Evolutionary conservation across 2,888 invertebrate species (phyloP).

Genomic region (Pristionchus exspectatus): DNA sequence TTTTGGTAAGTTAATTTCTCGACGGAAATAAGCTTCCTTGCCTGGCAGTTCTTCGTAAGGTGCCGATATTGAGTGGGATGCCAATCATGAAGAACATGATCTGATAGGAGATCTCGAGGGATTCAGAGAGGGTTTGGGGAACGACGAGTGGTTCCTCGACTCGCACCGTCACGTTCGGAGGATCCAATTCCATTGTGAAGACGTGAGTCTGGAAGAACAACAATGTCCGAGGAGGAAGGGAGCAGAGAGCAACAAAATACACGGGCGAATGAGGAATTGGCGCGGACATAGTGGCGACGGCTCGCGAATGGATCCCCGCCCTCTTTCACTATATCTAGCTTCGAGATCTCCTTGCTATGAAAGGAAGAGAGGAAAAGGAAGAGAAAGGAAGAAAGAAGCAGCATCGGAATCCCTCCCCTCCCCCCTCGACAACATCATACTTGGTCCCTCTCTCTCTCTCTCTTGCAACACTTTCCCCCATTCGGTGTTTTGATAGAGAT

Average conservation of each 20-base stretch:
- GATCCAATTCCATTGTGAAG: background rate
- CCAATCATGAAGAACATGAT: conserved; percentile 73
- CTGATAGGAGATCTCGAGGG: conserved; percentile 75
- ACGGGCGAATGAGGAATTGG: background rate
- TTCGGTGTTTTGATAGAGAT: too few species aligned
- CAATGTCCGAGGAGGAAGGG: background rate
- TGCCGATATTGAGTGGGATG: conserved; percentile 70
- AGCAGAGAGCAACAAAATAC: background rate
- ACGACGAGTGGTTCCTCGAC: conserved; percentile 56
- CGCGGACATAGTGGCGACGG: background rate
- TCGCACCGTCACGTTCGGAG: background rate
- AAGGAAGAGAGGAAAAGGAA: background rate
- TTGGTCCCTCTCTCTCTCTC: background rate
- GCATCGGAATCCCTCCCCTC: conserved; percentile 9
- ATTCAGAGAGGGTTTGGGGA: conserved; percentile 67
- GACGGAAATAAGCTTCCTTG: conserved; percentile 56
- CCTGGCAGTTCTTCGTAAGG: conserved; percentile 68
- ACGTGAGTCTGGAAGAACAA: background rate
- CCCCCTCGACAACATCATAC: background rate
- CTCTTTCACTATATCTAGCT: background rate
- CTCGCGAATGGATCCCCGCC: background rate
- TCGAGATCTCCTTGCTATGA: background rate
- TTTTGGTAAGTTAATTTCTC: background rate
- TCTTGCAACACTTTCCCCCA: background rate
- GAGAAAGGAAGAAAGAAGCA: background rate